Percentiles rank a stretch among this genome's conserved stretches.
phyloP scores from a whole-genome alignment of 2,113 vertebrate species.

The Salminus brasiliensis region DNA sequence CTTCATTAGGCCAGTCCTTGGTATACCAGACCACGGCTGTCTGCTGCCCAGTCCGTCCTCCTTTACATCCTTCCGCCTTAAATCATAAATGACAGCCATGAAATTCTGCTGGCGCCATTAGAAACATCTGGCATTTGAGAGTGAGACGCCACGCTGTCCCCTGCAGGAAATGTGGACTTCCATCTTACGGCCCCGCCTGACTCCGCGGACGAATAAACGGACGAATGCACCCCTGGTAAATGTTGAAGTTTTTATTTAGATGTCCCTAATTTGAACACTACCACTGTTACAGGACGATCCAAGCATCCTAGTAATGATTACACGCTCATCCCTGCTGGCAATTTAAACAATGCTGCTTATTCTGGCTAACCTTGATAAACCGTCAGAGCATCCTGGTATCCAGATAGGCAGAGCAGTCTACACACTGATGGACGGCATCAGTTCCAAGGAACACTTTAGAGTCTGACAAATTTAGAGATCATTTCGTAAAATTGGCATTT shows the following conservation, averaged over 20 bases:
- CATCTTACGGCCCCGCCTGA: conserved; percentile 18
- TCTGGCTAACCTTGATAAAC: not conserved
- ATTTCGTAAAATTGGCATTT: no score
- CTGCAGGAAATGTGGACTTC: conserved; percentile 10
- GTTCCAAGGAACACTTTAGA: no score
- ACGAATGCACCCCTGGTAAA: not conserved
- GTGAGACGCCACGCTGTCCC: conserved; percentile 35
- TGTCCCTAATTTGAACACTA: not conserved
- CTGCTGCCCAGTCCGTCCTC: not conserved
- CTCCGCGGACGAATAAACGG: not conserved
- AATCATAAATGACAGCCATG: conserved; percentile 58
- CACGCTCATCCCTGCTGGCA: not conserved
- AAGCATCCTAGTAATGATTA: not conserved
- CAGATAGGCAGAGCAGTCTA: not conserved
- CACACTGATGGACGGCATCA: not conserved
- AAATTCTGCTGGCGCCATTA: conserved; percentile 46
- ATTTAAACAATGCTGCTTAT: not conserved
- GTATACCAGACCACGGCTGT: conserved; percentile 22
- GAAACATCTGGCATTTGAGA: conserved; percentile 53
- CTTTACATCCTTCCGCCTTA: conserved; percentile 13
- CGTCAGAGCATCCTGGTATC: not conserved
- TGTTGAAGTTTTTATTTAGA: not conserved
- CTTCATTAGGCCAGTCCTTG: conserved; percentile 38
- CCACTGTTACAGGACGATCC: not conserved
- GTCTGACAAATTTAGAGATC: no score